phyloP scores from a whole-genome alignment of 2,888 invertebrate genomes.

The Euplexia lucipara region DNA sequence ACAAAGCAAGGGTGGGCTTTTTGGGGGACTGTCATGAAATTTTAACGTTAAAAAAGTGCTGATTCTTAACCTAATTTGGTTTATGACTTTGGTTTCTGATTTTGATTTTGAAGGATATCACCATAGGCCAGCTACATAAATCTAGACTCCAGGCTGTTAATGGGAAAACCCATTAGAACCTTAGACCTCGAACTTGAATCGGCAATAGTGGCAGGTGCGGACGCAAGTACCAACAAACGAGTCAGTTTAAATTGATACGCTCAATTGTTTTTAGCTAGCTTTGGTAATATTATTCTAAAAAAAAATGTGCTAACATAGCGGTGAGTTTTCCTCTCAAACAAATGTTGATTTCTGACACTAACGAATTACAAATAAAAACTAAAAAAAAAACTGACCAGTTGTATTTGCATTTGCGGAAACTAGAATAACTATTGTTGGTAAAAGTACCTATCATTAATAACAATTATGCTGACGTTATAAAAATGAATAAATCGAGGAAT shows the following conservation, averaged over 20 bases:
- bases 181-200: too few relatives aligned
- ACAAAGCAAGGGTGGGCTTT: too few relatives aligned
- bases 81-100: too few relatives aligned
- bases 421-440: not conserved
- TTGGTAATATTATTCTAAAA: not conserved
- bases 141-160: too few relatives aligned
- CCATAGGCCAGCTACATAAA: too few relatives aligned
- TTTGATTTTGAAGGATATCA: too few relatives aligned
- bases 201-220: too few relatives aligned
- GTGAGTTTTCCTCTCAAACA: not conserved
- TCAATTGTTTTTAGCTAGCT: not conserved
- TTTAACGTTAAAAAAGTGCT: too few relatives aligned
- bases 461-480: not conserved
- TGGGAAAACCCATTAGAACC: too few relatives aligned
- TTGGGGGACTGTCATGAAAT: too few relatives aligned
- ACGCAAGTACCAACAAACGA: too few relatives aligned
- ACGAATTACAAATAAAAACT: slow-evolving; percentile 49
- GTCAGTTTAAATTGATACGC: not conserved
- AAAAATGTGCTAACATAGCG: slow-evolving; percentile 5
- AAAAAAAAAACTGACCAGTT: slow-evolving; percentile 6
- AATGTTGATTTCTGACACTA: slow-evolving; percentile 24
- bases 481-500: not conserved
- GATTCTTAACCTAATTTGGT: too few relatives aligned
- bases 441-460: slow-evolving; percentile 4
- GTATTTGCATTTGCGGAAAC: slow-evolving; percentile 10